Percentiles rank a stretch among this genome's conserved stretches.
phyloP scores from a whole-genome alignment of 2,888 invertebrate genomes.

The Sicus ferrugineus region DNA sequence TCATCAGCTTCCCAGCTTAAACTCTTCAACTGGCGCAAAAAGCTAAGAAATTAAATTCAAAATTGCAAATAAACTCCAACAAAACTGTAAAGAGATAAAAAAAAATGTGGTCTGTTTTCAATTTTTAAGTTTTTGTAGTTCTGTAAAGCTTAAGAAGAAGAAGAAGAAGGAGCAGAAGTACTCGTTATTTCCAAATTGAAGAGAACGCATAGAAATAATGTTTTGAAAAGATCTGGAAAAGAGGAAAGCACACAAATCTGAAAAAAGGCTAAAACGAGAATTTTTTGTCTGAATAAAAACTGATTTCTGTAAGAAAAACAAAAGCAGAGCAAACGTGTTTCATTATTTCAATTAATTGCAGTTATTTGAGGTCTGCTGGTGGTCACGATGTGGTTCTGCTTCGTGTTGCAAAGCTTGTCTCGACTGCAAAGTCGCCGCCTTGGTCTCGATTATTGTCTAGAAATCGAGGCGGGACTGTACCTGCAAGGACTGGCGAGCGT shows the following conservation, averaged over 20 bases:
- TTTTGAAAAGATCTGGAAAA: constrained; percentile 28
- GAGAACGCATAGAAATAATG: constrained; percentile 27
- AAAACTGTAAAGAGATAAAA: constrained; percentile 7
- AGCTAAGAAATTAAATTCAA: constrained; percentile 5
- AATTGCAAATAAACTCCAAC: constrained; percentile 4
- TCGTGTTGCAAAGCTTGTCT: too few relatives aligned
- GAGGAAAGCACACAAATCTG: constrained; percentile 37
- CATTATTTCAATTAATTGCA: constrained; percentile 7
- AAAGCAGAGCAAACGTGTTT: constrained; percentile 41
- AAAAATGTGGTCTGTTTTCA: constrained; percentile 19
- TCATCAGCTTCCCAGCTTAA: too few relatives aligned
- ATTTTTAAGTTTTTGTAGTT: constrained; percentile 28
- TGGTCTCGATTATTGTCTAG: too few relatives aligned
- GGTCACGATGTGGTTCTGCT: too few relatives aligned
- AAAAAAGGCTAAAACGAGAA: constrained; percentile 49
- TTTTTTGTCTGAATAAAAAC: constrained; percentile 62
- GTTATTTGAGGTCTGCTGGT: too few relatives aligned
- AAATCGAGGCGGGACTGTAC: too few relatives aligned
- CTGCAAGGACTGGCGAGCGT: too few relatives aligned
- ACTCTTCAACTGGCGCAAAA: constrained; percentile 31
- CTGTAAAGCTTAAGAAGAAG: constrained; percentile 36
- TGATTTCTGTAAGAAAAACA: constrained; percentile 64
- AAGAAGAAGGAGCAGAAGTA: constrained; percentile 34
- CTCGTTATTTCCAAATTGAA: constrained; percentile 38
- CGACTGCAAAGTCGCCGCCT: too few relatives aligned